These are phyloP conservation scores for Drosophila melanosoma DNA, from an alignment of 2,888 invertebrate species.

Conservation along the genomic window DNA sequence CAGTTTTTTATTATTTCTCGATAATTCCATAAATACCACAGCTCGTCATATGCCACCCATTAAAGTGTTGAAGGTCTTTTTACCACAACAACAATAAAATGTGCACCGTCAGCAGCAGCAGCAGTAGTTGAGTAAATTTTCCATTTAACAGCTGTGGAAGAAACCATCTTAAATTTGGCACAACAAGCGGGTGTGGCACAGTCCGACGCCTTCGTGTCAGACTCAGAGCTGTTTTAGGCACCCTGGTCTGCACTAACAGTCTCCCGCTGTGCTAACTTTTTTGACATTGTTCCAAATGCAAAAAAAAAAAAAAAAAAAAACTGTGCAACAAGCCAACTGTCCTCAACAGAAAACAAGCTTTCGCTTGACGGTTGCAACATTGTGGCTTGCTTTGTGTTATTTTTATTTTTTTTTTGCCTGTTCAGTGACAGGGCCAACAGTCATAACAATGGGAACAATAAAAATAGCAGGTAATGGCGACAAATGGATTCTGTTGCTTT, in stretches of 20 bases:
- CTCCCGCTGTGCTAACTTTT: slow-evolving; percentile 42
- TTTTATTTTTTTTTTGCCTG: slow-evolving; percentile 50
- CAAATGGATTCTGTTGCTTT: slow-evolving; percentile 65
- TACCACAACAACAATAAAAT: slow-evolving; percentile 24
- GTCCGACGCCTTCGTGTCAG: slow-evolving; percentile 62
- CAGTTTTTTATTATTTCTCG: slow-evolving; percentile 31
- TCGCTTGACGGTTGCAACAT: slow-evolving; percentile 30
- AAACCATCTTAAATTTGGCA: slow-evolving; percentile 44
- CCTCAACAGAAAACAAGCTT: slow-evolving; percentile 4
- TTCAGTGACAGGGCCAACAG: slow-evolving; percentile 53
- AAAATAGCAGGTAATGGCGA: slow-evolving; percentile 16
- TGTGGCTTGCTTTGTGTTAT: slow-evolving; percentile 52
- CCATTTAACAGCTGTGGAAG: slow-evolving; percentile 45
- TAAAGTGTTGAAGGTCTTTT: slow-evolving; percentile 37
- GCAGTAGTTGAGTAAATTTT: slow-evolving; percentile 43
- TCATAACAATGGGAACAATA: slow-evolving; percentile 33
- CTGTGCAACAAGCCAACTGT: slow-evolving; percentile 40
- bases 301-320: slow-evolving; percentile 22
- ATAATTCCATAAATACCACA: slow-evolving; percentile 21
- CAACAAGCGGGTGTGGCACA: slow-evolving; percentile 17
- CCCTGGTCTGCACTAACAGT: slow-evolving; percentile 10
- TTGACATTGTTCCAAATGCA: slow-evolving; percentile 68
- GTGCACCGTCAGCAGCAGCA: slow-evolving; percentile 2
- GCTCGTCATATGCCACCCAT: slow-evolving; percentile 27
- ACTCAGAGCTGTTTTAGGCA: slow-evolving; percentile 31